Conservation (phyloP, 1,140 invertebrate species). For the Anastrepha ludens region DNA sequence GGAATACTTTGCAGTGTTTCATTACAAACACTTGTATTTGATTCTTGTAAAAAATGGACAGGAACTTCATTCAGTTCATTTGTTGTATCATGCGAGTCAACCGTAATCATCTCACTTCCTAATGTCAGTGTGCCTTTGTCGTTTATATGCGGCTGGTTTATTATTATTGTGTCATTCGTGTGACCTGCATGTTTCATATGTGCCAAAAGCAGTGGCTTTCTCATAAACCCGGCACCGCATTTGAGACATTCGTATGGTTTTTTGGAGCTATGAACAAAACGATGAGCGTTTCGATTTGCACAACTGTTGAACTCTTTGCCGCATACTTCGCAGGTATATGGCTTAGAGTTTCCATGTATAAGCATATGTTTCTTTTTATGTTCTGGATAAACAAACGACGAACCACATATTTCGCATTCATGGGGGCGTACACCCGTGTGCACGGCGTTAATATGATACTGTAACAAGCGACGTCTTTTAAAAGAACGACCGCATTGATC, state of each 20-base stretch:
- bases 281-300: constrained; percentile 89
- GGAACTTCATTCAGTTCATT: constrained; percentile 6
- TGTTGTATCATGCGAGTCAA: background rate
- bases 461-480: constrained; percentile 82
- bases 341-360: constrained; percentile 87
- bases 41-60: background rate
- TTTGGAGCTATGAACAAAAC: constrained; percentile 89
- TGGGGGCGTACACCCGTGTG: constrained; percentile 88
- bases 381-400: constrained; percentile 88
- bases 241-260: constrained; percentile 90
- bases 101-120: background rate
- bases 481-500: constrained; percentile 83
- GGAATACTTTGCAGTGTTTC: background rate
- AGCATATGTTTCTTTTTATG: constrained; percentile 88
- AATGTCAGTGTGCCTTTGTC: background rate
- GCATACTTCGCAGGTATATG: constrained; percentile 88
- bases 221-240: constrained; percentile 88
- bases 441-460: constrained; percentile 87
- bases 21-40: constrained; percentile 5
- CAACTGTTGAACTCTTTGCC: constrained; percentile 89
- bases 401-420: constrained; percentile 82
- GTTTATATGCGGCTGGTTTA: constrained; percentile 84
- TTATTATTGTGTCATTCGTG: constrained; percentile 84
- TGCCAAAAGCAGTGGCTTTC: constrained; percentile 86
- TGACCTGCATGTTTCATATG: constrained; percentile 85